Base-by-base conservation (phyloP, 2,888 invertebrate genomes). In the Melieria crassipennis region DNA sequence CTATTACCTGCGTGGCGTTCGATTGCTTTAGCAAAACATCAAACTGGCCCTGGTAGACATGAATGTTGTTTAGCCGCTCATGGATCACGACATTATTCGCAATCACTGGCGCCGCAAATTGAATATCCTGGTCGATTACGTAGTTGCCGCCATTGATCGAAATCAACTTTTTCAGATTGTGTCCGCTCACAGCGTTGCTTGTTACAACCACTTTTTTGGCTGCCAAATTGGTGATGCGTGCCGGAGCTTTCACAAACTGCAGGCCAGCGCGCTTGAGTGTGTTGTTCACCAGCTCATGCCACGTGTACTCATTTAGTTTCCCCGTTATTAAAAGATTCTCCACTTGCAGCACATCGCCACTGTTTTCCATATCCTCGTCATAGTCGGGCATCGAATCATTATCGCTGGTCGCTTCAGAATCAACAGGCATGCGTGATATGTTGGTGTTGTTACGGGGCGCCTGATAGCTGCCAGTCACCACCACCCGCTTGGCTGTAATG, bases 291-390 rank as follows among this genome's bases (percentile, higher is more conserved):
- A 91, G 79, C 9, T 86, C 80, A 1, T 81, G 75, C 76, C 90
- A 84, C 68, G 84, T 82, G 4, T 88, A 79, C 9, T 86, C 85
- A 79, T 91, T 91, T 0, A 91, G 79, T 10, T 81, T 83, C n/a
- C 88, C 89, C 52, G 65, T 75, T 45, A 90, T 80, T 11, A 82
- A 78, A 10, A 90, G 76, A 45, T 88, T 82, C 69, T 88, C 81
- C 3, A 88, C 84, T 30, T 77, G 81, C 5, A 90, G 73, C 46
- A 69, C 60, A 5, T 78, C 56, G 3, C 79, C 73, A 6, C 78
- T 55, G 3, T 79, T 72, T 45, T 75, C 70, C 43, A 76, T 72
- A 4, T 74, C 65, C n/a, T 47, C 6, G n/a, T 69, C 58, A 43
- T 69, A 16, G 9, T 65, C 43, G 16, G 5, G 7, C 10, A 13